Percentiles rank a stretch among this genome's conserved stretches.
phyloP scores from a whole-genome alignment of 2,113 vertebrate species.

The Misgurnus anguillicaudatus region DNA sequence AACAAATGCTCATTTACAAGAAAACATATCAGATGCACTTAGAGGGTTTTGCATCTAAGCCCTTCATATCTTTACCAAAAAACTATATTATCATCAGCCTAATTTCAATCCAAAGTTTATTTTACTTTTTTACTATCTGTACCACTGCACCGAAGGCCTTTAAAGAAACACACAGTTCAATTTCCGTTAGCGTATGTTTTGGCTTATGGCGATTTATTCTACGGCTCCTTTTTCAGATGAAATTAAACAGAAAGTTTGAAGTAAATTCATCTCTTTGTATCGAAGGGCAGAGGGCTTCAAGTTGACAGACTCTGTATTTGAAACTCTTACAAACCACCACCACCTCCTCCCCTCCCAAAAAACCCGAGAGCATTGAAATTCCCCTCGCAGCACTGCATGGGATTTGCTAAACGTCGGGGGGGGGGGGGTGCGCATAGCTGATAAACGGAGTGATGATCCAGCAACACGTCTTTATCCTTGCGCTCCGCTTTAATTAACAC shows the following conservation, averaged over 20 bases:
- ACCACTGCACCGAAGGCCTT: background rate
- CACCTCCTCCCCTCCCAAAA: constrained; percentile 9
- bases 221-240: background rate
- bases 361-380: constrained; percentile 41
- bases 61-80: no score
- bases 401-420: constrained; percentile 30
- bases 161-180: background rate
- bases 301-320: constrained; percentile 33
- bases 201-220: constrained; percentile 21
- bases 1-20: no score
- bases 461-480: constrained; percentile 57
- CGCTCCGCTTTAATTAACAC: constrained; percentile 73
- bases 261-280: constrained; percentile 2
- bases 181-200: background rate
- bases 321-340: constrained; percentile 29
- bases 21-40: no score
- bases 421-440: constrained; percentile 39
- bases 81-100: no score
- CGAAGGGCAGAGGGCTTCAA: constrained; percentile 11
- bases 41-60: no score
- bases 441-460: constrained; percentile 61
- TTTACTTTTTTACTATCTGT: no score
- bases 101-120: no score
- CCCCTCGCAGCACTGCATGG: constrained; percentile 31
- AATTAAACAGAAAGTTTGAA: constrained; percentile 24